These are phyloP conservation scores for Apis cerana DNA, from an alignment of 1,140 invertebrate species.

Conservation along the genomic window DNA sequence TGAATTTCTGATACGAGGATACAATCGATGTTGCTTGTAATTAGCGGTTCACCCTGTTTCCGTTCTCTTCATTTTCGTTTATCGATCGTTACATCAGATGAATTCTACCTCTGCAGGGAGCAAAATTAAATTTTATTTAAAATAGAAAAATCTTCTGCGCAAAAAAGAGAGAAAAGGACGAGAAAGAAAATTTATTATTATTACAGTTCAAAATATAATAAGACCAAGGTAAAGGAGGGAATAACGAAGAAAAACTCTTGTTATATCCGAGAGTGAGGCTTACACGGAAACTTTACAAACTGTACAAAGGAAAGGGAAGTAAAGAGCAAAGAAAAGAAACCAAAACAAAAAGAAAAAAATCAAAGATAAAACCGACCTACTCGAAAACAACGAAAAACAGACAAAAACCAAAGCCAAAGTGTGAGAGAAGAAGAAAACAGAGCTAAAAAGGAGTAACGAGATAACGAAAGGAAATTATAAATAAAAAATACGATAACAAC, in stretches of 20 bases:
- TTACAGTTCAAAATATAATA: too few relatives aligned
- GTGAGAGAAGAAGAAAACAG: too few relatives aligned
- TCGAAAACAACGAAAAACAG: background rate
- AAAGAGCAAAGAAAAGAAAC: background rate
- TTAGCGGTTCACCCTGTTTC: conserved; percentile 8
- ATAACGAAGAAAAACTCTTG: too few relatives aligned
- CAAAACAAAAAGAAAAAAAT: background rate
- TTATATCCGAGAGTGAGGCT: too few relatives aligned
- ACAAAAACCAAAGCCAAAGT: background rate
- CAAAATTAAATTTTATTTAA: background rate
- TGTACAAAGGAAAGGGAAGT: background rate
- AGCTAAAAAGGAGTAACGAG: background rate
- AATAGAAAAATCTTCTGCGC: background rate
- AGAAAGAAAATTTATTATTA: background rate
- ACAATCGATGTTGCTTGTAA: conserved; percentile 23
- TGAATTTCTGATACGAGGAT: conserved; percentile 24
- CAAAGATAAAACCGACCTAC: too few relatives aligned
- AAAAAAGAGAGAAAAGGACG: background rate
- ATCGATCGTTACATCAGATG: background rate
- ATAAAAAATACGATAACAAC: too few relatives aligned
- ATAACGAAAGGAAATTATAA: too few relatives aligned
- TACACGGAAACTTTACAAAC: too few relatives aligned
- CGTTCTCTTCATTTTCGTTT: background rate
- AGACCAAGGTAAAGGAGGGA: too few relatives aligned
- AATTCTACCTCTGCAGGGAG: too few relatives aligned